Conservation (phyloP, 2,113 vertebrate species). For the Callipepla californica region DNA sequence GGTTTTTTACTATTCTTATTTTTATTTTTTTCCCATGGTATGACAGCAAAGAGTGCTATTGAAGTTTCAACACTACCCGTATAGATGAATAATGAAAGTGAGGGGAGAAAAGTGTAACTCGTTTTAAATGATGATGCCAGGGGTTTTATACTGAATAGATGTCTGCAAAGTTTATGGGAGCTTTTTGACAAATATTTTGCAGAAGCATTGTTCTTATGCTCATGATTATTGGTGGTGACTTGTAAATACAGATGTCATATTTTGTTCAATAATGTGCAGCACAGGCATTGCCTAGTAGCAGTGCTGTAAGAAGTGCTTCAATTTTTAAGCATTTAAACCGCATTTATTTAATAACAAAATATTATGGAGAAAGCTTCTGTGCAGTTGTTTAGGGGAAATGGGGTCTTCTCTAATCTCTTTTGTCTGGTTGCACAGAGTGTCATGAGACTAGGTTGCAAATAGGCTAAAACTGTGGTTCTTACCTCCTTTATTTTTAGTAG, state of each 20-base stretch:
- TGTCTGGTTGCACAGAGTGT: constrained; percentile 14
- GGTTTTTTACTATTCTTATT: not conserved
- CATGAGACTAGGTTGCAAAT: not conserved
- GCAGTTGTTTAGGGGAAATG: constrained; percentile 18
- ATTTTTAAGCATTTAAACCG: not conserved
- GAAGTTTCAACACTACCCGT: not conserved
- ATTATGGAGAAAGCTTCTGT: not conserved
- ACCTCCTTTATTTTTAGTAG: not conserved
- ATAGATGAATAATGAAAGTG: not conserved
- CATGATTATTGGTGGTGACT: not conserved
- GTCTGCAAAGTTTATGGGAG: not conserved
- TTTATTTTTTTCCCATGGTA: not conserved
- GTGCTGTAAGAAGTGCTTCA: not conserved
- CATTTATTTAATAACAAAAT: not conserved
- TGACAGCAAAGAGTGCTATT: not conserved
- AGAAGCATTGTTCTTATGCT: not conserved
- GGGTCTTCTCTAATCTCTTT: constrained; percentile 23
- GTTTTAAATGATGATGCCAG: not conserved
- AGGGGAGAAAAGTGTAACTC: not conserved
- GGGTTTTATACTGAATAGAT: not conserved
- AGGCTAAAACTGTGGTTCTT: not conserved
- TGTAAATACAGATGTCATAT: not conserved
- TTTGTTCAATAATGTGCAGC: not conserved
- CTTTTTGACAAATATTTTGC: not conserved
- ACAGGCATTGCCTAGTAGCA: not conserved